These are phyloP conservation scores for Augochlora pura DNA, from an alignment of 1,140 invertebrate genomes.

Conservation along the genomic window DNA sequence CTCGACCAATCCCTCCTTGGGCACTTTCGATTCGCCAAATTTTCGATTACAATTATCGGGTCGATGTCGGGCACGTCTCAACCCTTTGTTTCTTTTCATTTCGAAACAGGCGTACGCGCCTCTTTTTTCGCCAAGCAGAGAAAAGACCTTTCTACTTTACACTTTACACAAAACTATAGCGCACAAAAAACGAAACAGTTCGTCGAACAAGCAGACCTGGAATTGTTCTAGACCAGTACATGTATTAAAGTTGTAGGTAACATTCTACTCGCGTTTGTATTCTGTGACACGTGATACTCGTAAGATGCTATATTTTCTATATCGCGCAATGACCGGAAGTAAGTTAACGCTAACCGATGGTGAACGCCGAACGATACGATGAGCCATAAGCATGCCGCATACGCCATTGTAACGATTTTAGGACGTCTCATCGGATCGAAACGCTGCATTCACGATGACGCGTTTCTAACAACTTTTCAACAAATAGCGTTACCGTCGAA, in stretches of 20 bases:
- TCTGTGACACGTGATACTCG: constrained; percentile 19
- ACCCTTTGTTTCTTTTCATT: too few species aligned
- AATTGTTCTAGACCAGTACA: background rate
- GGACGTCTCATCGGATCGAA: background rate
- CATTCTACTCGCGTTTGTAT: background rate
- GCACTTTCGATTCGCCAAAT: too few species aligned
- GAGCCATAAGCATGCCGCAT: too few species aligned
- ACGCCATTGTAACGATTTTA: too few species aligned
- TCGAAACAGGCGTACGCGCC: too few species aligned
- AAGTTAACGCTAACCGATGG: background rate
- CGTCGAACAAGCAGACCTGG: background rate
- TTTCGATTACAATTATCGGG: too few species aligned
- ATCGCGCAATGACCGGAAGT: background rate
- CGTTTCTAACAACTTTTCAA: background rate
- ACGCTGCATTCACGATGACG: background rate
- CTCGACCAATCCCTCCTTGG: too few species aligned
- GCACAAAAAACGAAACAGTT: background rate
- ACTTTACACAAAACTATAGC: background rate
- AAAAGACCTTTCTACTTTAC: too few species aligned
- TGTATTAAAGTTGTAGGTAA: background rate
- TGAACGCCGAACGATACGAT: background rate
- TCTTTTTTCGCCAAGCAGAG: too few species aligned
- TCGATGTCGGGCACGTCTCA: too few species aligned
- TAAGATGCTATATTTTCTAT: background rate
- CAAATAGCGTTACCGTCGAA: background rate